Percentiles rank a stretch among this genome's conserved stretches.
Conservation (phyloP, 2,113 vertebrate species). For the Laticauda colubrina region DNA sequence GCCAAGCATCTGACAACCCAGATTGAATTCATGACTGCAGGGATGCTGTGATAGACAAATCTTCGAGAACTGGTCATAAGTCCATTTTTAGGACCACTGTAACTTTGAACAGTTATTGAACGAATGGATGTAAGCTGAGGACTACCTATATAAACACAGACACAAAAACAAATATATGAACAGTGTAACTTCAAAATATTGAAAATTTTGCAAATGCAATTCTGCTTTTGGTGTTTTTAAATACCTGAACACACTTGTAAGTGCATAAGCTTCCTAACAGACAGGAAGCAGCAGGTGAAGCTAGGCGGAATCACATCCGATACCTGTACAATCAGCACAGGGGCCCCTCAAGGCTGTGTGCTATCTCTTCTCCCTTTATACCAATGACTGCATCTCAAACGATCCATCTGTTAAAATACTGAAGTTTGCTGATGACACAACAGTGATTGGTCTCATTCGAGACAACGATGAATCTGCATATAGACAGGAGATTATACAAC, state of each 20-base stretch:
- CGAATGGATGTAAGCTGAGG: background rate
- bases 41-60: background rate
- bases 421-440: too few species aligned
- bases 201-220: background rate
- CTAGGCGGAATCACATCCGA: too few species aligned
- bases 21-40: background rate
- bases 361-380: too few species aligned
- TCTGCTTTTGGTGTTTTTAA: background rate
- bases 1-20: background rate
- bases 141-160: background rate
- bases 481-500: too few species aligned
- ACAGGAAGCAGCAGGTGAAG: too few species aligned
- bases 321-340: too few species aligned
- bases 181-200: background rate
- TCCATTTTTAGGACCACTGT: background rate
- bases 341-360: too few species aligned
- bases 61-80: background rate
- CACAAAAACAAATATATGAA: background rate
- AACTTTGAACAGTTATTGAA: background rate
- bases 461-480: too few species aligned
- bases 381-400: too few species aligned
- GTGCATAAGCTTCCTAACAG: too few species aligned
- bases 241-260: background rate
- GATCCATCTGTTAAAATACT: too few species aligned
- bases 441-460: too few species aligned